Base-by-base conservation (phyloP, 2,113 vertebrate genomes). In the Xiphias gladius region DNA sequence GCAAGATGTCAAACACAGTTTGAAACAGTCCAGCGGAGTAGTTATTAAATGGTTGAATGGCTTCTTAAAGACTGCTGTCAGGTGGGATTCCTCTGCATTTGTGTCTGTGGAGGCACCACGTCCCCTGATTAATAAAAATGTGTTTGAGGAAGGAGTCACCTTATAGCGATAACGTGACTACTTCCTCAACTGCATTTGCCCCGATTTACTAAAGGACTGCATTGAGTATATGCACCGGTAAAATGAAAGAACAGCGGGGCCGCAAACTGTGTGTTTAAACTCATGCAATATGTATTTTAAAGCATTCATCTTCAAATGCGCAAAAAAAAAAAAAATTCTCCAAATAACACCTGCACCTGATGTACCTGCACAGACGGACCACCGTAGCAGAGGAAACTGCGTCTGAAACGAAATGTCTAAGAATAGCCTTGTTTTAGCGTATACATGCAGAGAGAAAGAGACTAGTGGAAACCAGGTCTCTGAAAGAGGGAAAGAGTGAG, bases 1-100 rank as follows among this genome's bases (percentile, higher is more conserved):
- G 73, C 10, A 32, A 59, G 5, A 48, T 68, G 67, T 80, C 68
- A 57, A 70, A 58, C 30, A 50, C 48, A 39, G 46, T 87, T 77
- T 57, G 26, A 52, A 63, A 43, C 63, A 78, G 24, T 72, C 30
- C 48, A 30, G 37, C 39, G 61, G 54, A 20, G n/a, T 13, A 24
- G 48, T 39, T 35, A 58, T 84, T 68, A 76, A 80, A 63, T 6
- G 72, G 26, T 24, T 48, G 64, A 81, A 30, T 43, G 57, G n/a
- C 30, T 39, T 68, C 17, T 32, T 55, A 52, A 73, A 58, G 58
- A 61, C 58, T 19, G 24, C 55, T 76, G 74, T 84, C 78, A 74
- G 61, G 17, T 35, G 37, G 20, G 28, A 63, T 28, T 71, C 19
- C 3, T 55, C 57, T 41, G 64, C 19, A 5, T 46, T 54, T 35